A percentile compares a stretch with the other conserved stretches of the same genome.
Conservation (phyloP, 2,888 invertebrate genomes). For the Elegia similella region DNA sequence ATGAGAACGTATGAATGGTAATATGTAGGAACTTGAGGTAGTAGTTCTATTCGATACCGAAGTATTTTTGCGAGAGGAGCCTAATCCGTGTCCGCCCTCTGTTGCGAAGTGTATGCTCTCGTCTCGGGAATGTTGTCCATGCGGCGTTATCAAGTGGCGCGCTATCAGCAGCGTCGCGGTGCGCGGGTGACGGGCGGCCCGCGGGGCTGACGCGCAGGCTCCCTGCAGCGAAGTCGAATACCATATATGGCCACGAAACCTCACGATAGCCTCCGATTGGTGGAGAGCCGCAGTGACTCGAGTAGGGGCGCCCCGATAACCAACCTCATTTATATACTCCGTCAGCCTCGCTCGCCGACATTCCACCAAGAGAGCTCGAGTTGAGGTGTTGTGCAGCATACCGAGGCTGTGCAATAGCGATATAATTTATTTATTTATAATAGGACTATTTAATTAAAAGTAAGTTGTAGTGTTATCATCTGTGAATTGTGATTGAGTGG, state of each 20-base stretch:
- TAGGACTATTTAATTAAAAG: slow-evolving; percentile 80
- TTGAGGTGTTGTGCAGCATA: slow-evolving; percentile 73
- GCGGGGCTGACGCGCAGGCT: slow-evolving; percentile 69
- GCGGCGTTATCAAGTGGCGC: slow-evolving; percentile 62
- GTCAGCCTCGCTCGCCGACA: slow-evolving; percentile 68
- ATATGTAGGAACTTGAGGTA: background rate
- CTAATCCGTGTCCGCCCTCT: slow-evolving; percentile 25
- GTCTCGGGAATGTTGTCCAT: slow-evolving; percentile 42
- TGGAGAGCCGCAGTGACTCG: slow-evolving; percentile 68
- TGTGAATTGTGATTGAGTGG: slow-evolving; percentile 51
- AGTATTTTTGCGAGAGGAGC: background rate
- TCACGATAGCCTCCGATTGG: slow-evolving; percentile 83
- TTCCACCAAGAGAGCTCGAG: slow-evolving; percentile 79
- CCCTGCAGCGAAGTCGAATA: slow-evolving; percentile 78
- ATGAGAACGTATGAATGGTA: background rate
- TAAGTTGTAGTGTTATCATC: slow-evolving; percentile 62
- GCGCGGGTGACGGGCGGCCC: slow-evolving; percentile 42
- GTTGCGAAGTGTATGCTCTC: slow-evolving; percentile 43
- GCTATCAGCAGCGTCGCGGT: slow-evolving; percentile 52
- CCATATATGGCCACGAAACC: slow-evolving; percentile 74
- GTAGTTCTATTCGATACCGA: background rate
- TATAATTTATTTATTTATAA: slow-evolving; percentile 78
- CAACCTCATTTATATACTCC: slow-evolving; percentile 82
- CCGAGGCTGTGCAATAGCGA: slow-evolving; percentile 79
- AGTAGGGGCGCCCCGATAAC: slow-evolving; percentile 80